phyloP scores from a whole-genome alignment of 2,113 vertebrate species.

The Leiothrix lutea region DNA sequence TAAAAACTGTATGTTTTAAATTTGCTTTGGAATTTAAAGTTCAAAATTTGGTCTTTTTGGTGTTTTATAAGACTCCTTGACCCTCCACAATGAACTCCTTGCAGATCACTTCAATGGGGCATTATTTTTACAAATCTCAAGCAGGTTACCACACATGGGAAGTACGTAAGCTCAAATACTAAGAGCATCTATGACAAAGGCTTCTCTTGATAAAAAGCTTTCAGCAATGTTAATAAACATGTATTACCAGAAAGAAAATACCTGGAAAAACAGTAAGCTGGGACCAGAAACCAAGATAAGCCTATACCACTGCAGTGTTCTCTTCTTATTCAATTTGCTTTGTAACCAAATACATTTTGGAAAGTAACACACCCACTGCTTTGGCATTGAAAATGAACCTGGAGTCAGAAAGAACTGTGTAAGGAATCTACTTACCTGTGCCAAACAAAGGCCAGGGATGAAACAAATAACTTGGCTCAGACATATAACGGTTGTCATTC shows the following conservation, averaged over 20 bases:
- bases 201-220: background rate
- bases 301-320: background rate
- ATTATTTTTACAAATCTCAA: background rate
- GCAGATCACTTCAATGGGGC: background rate
- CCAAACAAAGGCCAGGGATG: background rate
- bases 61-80: background rate
- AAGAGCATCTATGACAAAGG: background rate
- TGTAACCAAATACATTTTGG: background rate
- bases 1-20: background rate
- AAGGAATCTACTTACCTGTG: conserved; percentile 7
- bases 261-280: background rate
- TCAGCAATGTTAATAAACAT: background rate
- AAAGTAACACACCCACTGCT: background rate
- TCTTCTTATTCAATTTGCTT: background rate
- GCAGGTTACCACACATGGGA: background rate
- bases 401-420: background rate
- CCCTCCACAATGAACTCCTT: background rate
- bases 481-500: background rate
- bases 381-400: background rate
- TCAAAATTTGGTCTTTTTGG: background rate
- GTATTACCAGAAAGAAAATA: background rate
- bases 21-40: background rate
- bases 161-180: background rate
- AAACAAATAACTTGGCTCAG: background rate
- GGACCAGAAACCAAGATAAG: background rate